phyloP scores from a whole-genome alignment of 2,888 invertebrate species.

The Hedychridium roseum region DNA sequence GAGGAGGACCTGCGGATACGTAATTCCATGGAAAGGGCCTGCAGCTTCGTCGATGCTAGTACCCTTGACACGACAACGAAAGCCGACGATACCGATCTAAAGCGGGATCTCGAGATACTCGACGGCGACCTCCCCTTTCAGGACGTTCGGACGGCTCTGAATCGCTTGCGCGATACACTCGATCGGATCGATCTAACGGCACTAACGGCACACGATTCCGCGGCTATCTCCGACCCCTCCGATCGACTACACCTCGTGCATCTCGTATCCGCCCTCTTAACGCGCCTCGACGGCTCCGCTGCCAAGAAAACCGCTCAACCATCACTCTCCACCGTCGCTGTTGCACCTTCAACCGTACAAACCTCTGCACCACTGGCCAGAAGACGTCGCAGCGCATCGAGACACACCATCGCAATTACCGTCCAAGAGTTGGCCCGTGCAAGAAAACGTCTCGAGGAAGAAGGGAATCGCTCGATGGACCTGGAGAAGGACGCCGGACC shows the following conservation, averaged over 20 bases:
- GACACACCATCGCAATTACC: slow-evolving; percentile 87
- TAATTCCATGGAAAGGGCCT: slow-evolving; percentile 47
- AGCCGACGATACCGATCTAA: slow-evolving; percentile 55
- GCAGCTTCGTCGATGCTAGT: slow-evolving; percentile 63
- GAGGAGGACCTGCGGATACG: slow-evolving; percentile 73
- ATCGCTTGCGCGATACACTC: slow-evolving; percentile 77
- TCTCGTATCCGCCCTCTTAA: slow-evolving; percentile 76
- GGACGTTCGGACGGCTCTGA: slow-evolving; percentile 81
- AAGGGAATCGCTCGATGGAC: slow-evolving; percentile 9
- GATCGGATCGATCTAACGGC: slow-evolving; percentile 64
- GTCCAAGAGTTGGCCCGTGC: slow-evolving; percentile 83
- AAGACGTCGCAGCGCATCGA: slow-evolving; percentile 70
- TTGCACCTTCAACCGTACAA: no score
- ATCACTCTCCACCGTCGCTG: slow-evolving; percentile 58
- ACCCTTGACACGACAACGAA: slow-evolving; percentile 66
- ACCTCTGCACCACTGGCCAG: slow-evolving; percentile 62
- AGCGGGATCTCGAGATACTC: slow-evolving; percentile 62
- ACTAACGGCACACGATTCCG: slow-evolving; percentile 66
- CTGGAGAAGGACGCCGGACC: no score
- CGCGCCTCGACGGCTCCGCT: slow-evolving; percentile 56
- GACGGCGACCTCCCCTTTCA: slow-evolving; percentile 74
- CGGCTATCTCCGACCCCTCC: slow-evolving; percentile 63
- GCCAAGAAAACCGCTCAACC: slow-evolving; percentile 37
- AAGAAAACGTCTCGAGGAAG: slow-evolving; percentile 76
- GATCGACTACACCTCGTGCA: slow-evolving; percentile 72